Conservation (phyloP, 2,797 vertebrate species). For the Halcyon leucocephala region DNA sequence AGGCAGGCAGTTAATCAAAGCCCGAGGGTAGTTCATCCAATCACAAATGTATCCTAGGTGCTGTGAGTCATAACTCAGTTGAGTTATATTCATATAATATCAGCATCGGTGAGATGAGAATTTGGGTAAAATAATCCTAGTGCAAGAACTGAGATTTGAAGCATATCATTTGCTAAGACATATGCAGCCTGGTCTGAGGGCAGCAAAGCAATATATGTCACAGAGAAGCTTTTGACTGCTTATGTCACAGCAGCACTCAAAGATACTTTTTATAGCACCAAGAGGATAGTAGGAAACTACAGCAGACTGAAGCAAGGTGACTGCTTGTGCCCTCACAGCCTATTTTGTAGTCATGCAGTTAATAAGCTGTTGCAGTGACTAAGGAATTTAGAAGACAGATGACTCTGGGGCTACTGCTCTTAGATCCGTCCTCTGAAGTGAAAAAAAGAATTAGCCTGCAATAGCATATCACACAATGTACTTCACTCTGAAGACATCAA, state of each 20-base stretch:
- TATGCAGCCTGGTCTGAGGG: neutral
- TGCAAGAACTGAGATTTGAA: neutral
- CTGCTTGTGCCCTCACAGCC: neutral
- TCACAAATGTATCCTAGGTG: neutral
- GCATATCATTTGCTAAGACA: neutral
- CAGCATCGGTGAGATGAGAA: neutral
- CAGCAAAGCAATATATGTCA: neutral
- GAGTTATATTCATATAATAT: neutral
- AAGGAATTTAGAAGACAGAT: neutral
- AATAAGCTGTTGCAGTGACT: neutral
- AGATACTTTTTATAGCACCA: neutral
- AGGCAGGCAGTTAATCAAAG: neutral
- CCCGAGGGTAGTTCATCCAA: neutral
- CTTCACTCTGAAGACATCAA: neutral
- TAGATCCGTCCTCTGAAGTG: neutral
- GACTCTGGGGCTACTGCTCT: neutral
- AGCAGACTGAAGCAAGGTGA: neutral
- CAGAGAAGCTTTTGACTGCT: neutral
- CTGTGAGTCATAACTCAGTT: neutral
- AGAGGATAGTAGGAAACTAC: neutral
- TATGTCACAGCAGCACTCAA: neutral
- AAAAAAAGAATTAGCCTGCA: neutral
- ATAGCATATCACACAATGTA: neutral
- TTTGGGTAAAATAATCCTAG: neutral
- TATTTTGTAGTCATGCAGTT: neutral